Evolutionary conservation across 2,113 vertebrate genomes (phyloP), one percentile per base, ranked within the genome.

Genomic region (Symphodus melops): DNA sequence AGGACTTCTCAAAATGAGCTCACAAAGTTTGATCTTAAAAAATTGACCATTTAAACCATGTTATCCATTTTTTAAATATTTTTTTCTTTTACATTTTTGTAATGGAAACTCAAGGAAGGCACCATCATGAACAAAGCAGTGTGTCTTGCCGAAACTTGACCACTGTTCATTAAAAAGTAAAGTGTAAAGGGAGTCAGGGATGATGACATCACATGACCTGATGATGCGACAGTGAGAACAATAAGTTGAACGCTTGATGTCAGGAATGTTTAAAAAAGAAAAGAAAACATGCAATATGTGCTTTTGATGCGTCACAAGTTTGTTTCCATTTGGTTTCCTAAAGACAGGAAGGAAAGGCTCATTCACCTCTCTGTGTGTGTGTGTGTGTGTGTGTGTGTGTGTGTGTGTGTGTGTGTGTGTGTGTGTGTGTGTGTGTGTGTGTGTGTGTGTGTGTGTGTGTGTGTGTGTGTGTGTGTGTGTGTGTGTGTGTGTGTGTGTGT

Each of bases 61-160:
- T n/a, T 46, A 11, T 37, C 1, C 25, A 62, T 36, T 64, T 16
- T 46, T 67, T 23, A 14, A 17, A 21, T 48, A 19, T 28, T 13
- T 53, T 67, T 42, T 42, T n/a, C 28, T 33, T 33, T 7, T 39
- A 33, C 2, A 25, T 58, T 51, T 17, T 66, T 66, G 14, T 20
- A 51, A 60, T 80, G 74, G 67, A 76, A 81, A 82, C 61, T 65
- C 9, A 82, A 90, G 53, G 53, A 91, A 94, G 92, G 92, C 92
- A 93, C 92, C 84, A 57, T 92, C 76, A 87, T 87, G 73, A 86
- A 72, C 86, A 82, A 85, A 78, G 67, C 64, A 77, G 66, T 87
- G 73, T 36, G 65, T 67, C 58, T 55, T 59, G 53, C 81, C 41
- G 60, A 33, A 53, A 16, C 46, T 48, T 2, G 39, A 66, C 48